Conservation (phyloP, 1,140 invertebrate genomes). For the Saccostrea echinata region DNA sequence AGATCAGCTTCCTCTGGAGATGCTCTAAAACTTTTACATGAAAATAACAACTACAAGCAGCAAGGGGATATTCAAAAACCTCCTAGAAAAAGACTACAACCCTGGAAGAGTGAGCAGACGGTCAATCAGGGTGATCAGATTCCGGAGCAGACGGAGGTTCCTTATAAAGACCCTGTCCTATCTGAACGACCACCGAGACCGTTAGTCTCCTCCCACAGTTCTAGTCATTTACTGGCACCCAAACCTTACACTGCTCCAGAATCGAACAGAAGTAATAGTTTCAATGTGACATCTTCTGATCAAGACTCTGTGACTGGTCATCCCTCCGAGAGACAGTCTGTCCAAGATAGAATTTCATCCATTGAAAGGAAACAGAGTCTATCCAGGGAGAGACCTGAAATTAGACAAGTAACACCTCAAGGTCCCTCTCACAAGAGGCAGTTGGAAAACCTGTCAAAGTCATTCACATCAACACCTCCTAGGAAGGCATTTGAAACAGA, state of each 20-base stretch:
- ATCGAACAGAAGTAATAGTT: slow-evolving; percentile 19
- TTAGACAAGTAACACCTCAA: neutral
- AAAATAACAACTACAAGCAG: slow-evolving; percentile 54
- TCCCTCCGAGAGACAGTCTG: slow-evolving; percentile 50
- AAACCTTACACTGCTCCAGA: slow-evolving; percentile 49
- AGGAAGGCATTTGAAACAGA: slow-evolving; percentile 1
- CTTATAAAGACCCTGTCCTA: slow-evolving; percentile 32
- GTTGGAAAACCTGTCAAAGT: neutral
- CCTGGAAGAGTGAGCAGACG: slow-evolving; percentile 47
- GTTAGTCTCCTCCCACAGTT: slow-evolving; percentile 45
- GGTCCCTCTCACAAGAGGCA: neutral
- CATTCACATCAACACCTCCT: neutral
- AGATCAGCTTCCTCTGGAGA: slow-evolving; percentile 67
- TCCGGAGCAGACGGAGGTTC: slow-evolving; percentile 4
- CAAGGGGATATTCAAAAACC: slow-evolving; percentile 59
- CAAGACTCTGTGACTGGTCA: neutral
- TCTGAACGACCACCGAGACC: slow-evolving; percentile 17
- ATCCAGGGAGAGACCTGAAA: slow-evolving; percentile 12
- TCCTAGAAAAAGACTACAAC: slow-evolving; percentile 59
- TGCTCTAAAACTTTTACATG: slow-evolving; percentile 53
- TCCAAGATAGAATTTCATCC: slow-evolving; percentile 56
- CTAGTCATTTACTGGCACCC: slow-evolving; percentile 52
- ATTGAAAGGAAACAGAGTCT: slow-evolving; percentile 58
- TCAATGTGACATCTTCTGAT: slow-evolving; percentile 11
- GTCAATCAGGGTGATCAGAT: slow-evolving; percentile 31